Conservation (phyloP, 2,888 invertebrate species). For the Acanthosepion esculentum region DNA sequence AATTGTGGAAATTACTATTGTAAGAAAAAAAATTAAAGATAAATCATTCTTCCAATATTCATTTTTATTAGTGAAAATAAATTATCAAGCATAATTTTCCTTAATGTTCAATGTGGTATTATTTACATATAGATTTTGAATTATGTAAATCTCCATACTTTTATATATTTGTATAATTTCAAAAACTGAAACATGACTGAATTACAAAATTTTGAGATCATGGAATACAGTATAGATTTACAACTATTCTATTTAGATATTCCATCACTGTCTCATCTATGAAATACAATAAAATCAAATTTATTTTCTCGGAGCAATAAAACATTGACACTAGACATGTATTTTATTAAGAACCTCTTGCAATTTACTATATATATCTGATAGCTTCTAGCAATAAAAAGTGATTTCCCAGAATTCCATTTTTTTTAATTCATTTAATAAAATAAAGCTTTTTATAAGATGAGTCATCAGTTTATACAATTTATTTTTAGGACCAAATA, state of each 20-base stretch:
- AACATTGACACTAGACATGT: neutral
- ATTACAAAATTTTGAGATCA: no score
- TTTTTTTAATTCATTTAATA: neutral
- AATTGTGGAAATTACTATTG: no score
- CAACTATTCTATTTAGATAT: neutral
- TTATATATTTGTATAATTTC: no score
- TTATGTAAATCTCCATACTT: no score
- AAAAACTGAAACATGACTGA: no score
- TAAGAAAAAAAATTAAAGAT: no score
- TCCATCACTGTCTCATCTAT: neutral
- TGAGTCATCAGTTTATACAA: neutral
- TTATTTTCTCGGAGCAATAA: neutral
- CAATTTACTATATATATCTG: neutral
- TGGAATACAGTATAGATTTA: no score
- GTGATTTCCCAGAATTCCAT: neutral
- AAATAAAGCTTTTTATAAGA: neutral
- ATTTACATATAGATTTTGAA: no score
- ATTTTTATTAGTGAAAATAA: no score
- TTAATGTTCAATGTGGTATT: no score
- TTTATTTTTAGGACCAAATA: neutral
- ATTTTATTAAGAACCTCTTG: neutral
- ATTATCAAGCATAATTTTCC: no score
- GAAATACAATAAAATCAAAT: neutral
- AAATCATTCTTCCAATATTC: no score
- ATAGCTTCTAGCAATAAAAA: neutral